Evolutionary conservation across 2,797 vertebrate species (phyloP).

Genomic region (Lates japonicus): DNA sequence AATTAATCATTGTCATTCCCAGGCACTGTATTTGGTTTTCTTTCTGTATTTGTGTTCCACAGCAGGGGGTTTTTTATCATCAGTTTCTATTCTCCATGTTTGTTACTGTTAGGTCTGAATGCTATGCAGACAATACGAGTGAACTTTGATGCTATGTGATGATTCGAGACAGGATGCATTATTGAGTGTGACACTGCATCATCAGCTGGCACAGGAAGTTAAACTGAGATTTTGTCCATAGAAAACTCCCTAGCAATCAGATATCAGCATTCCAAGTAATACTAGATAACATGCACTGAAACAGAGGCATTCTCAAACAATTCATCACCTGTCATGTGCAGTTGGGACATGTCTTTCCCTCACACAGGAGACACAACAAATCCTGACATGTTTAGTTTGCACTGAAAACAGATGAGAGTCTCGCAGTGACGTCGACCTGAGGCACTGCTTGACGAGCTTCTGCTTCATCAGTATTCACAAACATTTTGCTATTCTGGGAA

Average conservation of each 20-base stretch:
- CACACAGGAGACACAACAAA: slow-evolving; percentile 17
- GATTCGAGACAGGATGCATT: slow-evolving; percentile 59
- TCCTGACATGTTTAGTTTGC: slow-evolving; percentile 50
- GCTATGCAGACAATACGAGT: slow-evolving; percentile 35
- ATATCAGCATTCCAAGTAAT: neutral
- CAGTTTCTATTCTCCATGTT: slow-evolving; percentile 38
- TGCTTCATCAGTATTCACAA: slow-evolving; percentile 67
- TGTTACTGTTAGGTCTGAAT: slow-evolving; percentile 60
- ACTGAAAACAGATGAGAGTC: slow-evolving; percentile 33
- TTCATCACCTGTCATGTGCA: neutral
- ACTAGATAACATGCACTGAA: slow-evolving; percentile 7
- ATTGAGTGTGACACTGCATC: slow-evolving; percentile 34
- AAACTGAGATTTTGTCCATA: neutral
- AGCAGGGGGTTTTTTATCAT: slow-evolving; percentile 34
- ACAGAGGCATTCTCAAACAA: neutral
- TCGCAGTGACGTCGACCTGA: slow-evolving; percentile 21
- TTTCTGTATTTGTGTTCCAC: slow-evolving; percentile 8
- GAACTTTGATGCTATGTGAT: slow-evolving; percentile 54
- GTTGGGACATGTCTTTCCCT: neutral
- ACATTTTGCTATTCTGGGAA: slow-evolving; percentile 54
- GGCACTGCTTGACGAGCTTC: slow-evolving; percentile 26
- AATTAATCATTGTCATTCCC: slow-evolving; percentile 2
- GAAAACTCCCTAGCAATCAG: slow-evolving; percentile 7
- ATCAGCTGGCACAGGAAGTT: neutral
- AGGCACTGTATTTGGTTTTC: slow-evolving; percentile 8